Percentiles rank a stretch among this genome's conserved stretches.
Evolutionary conservation across 53 echinoderm and acorn worm genomes (phyloP).

Genomic region (Patiria pectinifera): DNA sequence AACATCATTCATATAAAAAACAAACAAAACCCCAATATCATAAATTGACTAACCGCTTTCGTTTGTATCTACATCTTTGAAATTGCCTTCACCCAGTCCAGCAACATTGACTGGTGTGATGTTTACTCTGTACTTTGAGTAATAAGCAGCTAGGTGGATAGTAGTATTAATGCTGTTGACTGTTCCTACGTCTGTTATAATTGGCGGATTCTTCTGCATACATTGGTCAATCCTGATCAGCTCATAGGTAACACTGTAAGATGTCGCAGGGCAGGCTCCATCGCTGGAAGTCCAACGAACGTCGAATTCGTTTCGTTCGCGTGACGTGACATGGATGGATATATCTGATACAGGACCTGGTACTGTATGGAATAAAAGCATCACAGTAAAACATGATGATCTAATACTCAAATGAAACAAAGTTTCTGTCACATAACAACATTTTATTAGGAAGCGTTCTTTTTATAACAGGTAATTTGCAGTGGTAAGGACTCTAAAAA

Average conservation of each 20-base stretch:
- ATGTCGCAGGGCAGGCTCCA: neutral
- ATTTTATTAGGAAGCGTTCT: too few relatives aligned
- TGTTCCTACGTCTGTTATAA: neutral
- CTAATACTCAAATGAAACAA: too few relatives aligned
- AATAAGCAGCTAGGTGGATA: neutral
- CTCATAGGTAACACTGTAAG: neutral
- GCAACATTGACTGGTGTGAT: neutral
- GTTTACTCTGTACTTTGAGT: slow-evolving; percentile 11
- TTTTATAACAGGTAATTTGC: too few relatives aligned
- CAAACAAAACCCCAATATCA: too few relatives aligned
- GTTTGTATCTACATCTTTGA: neutral
- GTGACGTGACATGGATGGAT: too few relatives aligned
- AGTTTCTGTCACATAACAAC: too few relatives aligned
- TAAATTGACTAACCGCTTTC: neutral
- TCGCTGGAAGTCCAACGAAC: neutral
- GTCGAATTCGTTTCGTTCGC: neutral
- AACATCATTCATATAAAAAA: too few relatives aligned
- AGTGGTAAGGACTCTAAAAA: too few relatives aligned
- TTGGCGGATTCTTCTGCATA: neutral
- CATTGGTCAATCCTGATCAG: neutral
- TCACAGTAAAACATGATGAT: too few relatives aligned
- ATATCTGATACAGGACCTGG: neutral
- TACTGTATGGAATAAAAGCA: neutral
- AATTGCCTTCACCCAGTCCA: neutral
- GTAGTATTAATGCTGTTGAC: neutral